These are phyloP conservation scores for Ivindomyrus marchei DNA, from an alignment of 2,113 vertebrate genomes.

Conservation along the genomic window DNA sequence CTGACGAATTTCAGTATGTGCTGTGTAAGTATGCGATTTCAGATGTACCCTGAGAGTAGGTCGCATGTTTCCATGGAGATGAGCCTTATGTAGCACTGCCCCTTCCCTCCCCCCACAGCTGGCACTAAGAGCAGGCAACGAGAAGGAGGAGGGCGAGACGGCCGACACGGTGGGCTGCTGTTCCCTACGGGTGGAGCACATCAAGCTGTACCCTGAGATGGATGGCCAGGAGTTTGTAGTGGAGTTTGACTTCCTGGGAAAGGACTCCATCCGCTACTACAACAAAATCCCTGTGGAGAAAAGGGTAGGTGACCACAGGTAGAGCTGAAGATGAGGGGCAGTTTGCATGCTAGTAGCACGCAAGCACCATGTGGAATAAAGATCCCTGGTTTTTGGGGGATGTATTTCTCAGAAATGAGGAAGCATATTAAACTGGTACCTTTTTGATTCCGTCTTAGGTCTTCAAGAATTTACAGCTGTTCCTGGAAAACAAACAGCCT, in stretches of 20 bases:
- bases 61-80: not conserved
- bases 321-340: not conserved
- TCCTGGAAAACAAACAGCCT: constrained; percentile 94
- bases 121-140: constrained; percentile 90
- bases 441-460: constrained; percentile 57
- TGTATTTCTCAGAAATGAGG: not conserved
- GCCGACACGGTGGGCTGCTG: constrained; percentile 94
- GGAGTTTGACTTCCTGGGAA: constrained; percentile 93
- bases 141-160: constrained; percentile 95
- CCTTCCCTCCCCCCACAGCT: constrained; percentile 55
- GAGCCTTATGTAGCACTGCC: not conserved
- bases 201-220: constrained; percentile 79
- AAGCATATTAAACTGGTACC: not conserved
- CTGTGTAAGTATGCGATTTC: not conserved
- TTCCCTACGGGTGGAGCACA: constrained; percentile 89
- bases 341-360: not conserved
- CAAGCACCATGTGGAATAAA: not conserved
- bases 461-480: constrained; percentile 94
- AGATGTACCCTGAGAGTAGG: not conserved
- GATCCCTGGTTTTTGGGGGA: not conserved
- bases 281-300: constrained; percentile 97
- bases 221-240: constrained; percentile 92
- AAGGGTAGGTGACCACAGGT: constrained; percentile 61
- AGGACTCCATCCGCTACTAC: constrained; percentile 97
- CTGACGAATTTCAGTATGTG: not conserved